phyloP scores from a whole-genome alignment of 2,888 invertebrate genomes.

The Nymphalis urticae region DNA sequence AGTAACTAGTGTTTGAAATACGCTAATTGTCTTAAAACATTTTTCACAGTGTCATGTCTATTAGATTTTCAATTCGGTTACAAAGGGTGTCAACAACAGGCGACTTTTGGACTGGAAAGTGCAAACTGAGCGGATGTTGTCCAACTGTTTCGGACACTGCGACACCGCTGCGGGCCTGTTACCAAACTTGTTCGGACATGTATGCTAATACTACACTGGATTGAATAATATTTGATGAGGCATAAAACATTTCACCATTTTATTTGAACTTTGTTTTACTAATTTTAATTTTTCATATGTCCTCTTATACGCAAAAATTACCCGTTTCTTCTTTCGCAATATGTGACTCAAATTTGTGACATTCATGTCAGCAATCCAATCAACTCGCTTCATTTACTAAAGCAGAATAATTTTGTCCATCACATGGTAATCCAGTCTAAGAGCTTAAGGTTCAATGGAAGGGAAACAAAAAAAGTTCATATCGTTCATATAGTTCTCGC shows the following conservation, averaged over 20 bases:
- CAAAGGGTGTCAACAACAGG: conserved; percentile 40
- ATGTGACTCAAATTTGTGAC: too few species aligned
- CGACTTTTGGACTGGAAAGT: conserved; percentile 43
- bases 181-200: conserved; percentile 12
- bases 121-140: conserved; percentile 41
- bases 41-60: conserved; percentile 24
- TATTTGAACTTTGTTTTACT: background rate
- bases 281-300: background rate
- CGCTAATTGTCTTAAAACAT: background rate
- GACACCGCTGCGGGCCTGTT: conserved; percentile 32
- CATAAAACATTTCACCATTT: background rate
- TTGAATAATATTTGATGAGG: background rate
- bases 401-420: too few species aligned
- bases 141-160: conserved; percentile 40
- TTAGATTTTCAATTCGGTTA: conserved; percentile 8
- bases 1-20: background rate
- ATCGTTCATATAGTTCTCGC: background rate
- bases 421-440: background rate
- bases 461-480: background rate
- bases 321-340: too few species aligned
- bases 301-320: too few species aligned
- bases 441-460: background rate
- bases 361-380: too few species aligned
- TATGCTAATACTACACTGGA: conserved; percentile 12
- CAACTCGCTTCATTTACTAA: too few species aligned